These are phyloP conservation scores for Podargus strigoides DNA, from an alignment of 2,797 vertebrate genomes.

Conservation along the genomic window DNA sequence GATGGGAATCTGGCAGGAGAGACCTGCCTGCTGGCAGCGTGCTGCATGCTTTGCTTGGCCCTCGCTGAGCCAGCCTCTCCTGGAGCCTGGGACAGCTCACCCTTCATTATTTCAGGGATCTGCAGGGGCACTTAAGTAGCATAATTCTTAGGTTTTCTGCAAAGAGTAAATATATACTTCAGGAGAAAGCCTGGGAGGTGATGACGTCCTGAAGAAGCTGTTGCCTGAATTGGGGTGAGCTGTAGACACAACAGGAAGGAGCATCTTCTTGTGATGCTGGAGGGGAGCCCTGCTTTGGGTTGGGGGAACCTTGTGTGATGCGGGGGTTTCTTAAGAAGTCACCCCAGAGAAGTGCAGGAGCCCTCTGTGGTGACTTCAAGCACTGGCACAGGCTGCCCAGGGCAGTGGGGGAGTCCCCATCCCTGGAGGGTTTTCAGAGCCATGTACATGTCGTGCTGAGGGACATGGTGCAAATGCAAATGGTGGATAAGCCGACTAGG, in stretches of 20 bases:
- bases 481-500: too few species aligned
- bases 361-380: background rate
- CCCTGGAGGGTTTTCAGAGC: too few species aligned
- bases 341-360: background rate
- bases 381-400: too few species aligned
- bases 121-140: background rate
- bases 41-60: background rate
- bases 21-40: background rate
- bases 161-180: background rate
- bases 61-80: background rate
- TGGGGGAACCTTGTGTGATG: rapidly evolving
- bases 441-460: too few species aligned
- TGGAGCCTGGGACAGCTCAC: background rate
- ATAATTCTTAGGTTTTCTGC: background rate
- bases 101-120: background rate
- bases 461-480: too few species aligned
- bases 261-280: background rate
- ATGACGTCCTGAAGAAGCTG: background rate
- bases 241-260: background rate
- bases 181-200: background rate
- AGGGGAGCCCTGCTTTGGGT: too few species aligned
- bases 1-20: conserved; percentile 33
- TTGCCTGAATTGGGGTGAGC: background rate
- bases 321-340: background rate
- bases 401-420: too few species aligned